A percentile compares a stretch with the other conserved stretches of the same genome.
These are phyloP conservation scores for Toxotes lorentzi DNA, from an alignment of 2,797 vertebrate species.

Conservation along the genomic window DNA sequence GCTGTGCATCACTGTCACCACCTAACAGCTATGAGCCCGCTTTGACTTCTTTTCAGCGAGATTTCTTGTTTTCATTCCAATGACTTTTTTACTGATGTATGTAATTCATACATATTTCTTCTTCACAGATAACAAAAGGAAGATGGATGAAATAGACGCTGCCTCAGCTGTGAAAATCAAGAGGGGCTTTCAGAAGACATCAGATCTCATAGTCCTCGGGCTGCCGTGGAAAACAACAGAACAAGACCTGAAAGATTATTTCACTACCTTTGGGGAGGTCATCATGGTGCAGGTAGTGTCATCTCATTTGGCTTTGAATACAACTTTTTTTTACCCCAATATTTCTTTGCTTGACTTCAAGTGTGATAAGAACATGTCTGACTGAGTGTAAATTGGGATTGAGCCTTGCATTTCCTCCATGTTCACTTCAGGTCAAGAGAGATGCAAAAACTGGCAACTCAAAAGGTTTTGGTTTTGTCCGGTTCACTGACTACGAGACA, in stretches of 20 bases:
- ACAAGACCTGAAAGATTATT: slow-evolving; percentile 98
- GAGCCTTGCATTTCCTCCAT: neutral
- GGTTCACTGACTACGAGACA: slow-evolving; percentile 98
- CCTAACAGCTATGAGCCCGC: neutral
- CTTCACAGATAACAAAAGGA: slow-evolving; percentile 95
- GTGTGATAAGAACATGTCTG: neutral
- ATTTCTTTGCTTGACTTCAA: neutral
- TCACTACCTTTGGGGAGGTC: slow-evolving; percentile 97
- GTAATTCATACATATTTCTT: neutral
- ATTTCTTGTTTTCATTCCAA: neutral
- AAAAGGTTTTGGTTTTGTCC: slow-evolving; percentile 98
- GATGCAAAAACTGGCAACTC: slow-evolving; percentile 98
- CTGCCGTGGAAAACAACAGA: slow-evolving; percentile 98
- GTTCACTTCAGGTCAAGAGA: slow-evolving; percentile 91
- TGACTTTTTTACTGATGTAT: neutral
- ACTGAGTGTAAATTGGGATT: neutral
- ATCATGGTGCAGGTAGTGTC: slow-evolving; percentile 97
- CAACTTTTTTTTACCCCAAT: neutral
- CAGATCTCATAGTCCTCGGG: slow-evolving; percentile 96
- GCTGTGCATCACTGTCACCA: neutral
- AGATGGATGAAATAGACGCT: slow-evolving; percentile 99
- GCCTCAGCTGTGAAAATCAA: slow-evolving; percentile 98
- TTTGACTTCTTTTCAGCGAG: neutral
- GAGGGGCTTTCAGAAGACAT: slow-evolving; percentile 97
- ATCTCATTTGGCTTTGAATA: neutral